Percentiles rank a stretch among this genome's conserved stretches.
Evolutionary conservation across 2,113 vertebrate species (phyloP).

Genomic region (Callipepla californica): DNA sequence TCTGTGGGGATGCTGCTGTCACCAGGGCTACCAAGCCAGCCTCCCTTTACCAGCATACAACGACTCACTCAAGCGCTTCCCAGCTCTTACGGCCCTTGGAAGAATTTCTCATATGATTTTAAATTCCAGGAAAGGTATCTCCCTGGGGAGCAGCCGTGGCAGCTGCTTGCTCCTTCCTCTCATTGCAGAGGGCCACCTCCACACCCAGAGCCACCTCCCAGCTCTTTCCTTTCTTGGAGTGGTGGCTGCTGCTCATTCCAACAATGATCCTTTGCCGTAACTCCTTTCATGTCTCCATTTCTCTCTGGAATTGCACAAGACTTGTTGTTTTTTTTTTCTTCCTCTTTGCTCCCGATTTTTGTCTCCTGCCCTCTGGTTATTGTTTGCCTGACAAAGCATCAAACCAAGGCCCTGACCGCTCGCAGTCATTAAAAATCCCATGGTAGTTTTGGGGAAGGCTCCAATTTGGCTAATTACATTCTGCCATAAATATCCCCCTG

Average conservation of each 20-base stretch:
- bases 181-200: constrained; percentile 58
- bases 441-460: constrained; percentile 63
- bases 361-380: constrained; percentile 57
- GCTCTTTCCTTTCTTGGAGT: constrained; percentile 47
- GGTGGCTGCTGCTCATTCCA: constrained; percentile 52
- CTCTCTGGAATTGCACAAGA: neutral
- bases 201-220: constrained; percentile 60
- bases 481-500: constrained; percentile 69
- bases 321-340: neutral
- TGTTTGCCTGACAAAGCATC: constrained; percentile 62
- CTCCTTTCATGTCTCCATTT: constrained; percentile 67
- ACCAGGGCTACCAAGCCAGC: neutral
- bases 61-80: neutral
- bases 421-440: constrained; percentile 56
- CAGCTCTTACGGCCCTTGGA: neutral
- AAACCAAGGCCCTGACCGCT: constrained; percentile 16
- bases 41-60: neutral
- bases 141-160: constrained; percentile 30
- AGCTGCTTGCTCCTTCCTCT: constrained; percentile 63
- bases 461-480: constrained; percentile 63
- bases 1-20: neutral
- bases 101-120: constrained; percentile 48
- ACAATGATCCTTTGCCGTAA: constrained; percentile 50
- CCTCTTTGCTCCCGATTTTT: constrained; percentile 60
- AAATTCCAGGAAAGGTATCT: constrained; percentile 81